Evolutionary conservation across 2,888 invertebrate species (phyloP).

Genomic region (Orthosia incerta): DNA sequence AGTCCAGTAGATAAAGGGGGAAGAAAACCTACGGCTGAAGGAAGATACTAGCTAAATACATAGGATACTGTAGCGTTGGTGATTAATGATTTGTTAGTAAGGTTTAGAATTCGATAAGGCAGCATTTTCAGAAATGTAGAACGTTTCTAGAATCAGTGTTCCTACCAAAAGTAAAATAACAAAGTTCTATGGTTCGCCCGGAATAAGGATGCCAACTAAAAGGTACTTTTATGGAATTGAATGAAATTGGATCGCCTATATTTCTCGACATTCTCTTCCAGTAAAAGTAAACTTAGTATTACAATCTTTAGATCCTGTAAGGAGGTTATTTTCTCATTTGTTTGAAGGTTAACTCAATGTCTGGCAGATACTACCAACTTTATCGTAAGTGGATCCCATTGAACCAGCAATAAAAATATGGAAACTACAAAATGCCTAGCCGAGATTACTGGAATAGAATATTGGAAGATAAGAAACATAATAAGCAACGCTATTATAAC

Average conservation of each 20-base stretch:
- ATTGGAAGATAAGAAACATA: conserved; percentile 24
- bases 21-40: neutral
- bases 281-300: conserved; percentile 33
- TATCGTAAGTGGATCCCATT: conserved; percentile 24
- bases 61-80: neutral
- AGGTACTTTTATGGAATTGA: conserved; percentile 44
- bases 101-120: neutral
- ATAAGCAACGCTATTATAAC: conserved; percentile 21
- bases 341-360: conserved; percentile 10
- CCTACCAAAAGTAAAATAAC: conserved; percentile 1
- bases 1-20: neutral
- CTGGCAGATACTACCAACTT: conserved; percentile 3
- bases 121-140: neutral
- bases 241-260: conserved; percentile 45
- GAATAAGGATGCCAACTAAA: conserved; percentile 33
- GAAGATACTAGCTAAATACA: neutral
- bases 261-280: conserved; percentile 22
- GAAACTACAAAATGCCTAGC: neutral
- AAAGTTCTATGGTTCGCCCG: neutral
- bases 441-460: conserved; percentile 7
- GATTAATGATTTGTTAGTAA: conserved; percentile 27
- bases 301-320: conserved; percentile 29
- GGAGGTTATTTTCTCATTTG: conserved; percentile 20
- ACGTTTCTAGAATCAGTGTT: neutral
- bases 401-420: neutral